A percentile compares a stretch with the other conserved stretches of the same genome.
Evolutionary conservation across 2,113 vertebrate genomes (phyloP).

Genomic region (Istiophorus platypterus): DNA sequence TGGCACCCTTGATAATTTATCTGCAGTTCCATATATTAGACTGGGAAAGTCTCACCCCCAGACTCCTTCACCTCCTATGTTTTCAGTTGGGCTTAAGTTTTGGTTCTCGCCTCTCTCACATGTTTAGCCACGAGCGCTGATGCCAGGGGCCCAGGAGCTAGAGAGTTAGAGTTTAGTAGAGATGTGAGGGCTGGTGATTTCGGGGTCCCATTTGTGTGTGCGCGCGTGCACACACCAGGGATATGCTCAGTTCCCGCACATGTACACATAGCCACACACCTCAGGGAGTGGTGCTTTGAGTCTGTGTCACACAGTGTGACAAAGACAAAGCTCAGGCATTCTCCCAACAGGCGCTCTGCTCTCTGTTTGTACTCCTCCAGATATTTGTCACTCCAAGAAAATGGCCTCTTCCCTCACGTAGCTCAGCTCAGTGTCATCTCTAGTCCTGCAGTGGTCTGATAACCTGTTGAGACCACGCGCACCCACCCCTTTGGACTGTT

Average conservation of each 20-base stretch:
- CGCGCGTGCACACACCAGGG: background rate
- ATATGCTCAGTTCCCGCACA: slow-evolving; percentile 27
- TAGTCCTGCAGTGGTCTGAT: slow-evolving; percentile 61
- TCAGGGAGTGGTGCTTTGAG: slow-evolving; percentile 67
- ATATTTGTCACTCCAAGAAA: slow-evolving; percentile 79
- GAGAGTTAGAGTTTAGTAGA: slow-evolving; percentile 22
- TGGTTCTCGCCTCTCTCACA: slow-evolving; percentile 34
- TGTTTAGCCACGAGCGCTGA: slow-evolving; percentile 32
- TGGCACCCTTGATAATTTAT: slow-evolving; percentile 55
- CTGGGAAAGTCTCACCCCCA: slow-evolving; percentile 17
- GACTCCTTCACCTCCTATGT: slow-evolving; percentile 36
- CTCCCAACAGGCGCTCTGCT: slow-evolving; percentile 74
- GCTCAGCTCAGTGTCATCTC: slow-evolving; percentile 68
- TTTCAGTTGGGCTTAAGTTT: slow-evolving; percentile 47
- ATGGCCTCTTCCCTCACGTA: slow-evolving; percentile 61
- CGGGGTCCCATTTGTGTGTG: slow-evolving; percentile 22
- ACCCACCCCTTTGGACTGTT: slow-evolving; percentile 35
- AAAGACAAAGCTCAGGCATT: slow-evolving; percentile 79
- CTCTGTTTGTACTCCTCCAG: slow-evolving; percentile 75
- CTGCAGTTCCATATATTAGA: slow-evolving; percentile 38
- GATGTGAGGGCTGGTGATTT: slow-evolving; percentile 37
- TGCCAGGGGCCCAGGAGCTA: slow-evolving; percentile 39
- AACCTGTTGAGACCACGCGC: slow-evolving; percentile 60
- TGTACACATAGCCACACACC: slow-evolving; percentile 63
- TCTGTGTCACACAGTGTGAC: slow-evolving; percentile 76